Base-by-base conservation (phyloP, 2,888 invertebrate species). In the Vesta saturnalis region DNA sequence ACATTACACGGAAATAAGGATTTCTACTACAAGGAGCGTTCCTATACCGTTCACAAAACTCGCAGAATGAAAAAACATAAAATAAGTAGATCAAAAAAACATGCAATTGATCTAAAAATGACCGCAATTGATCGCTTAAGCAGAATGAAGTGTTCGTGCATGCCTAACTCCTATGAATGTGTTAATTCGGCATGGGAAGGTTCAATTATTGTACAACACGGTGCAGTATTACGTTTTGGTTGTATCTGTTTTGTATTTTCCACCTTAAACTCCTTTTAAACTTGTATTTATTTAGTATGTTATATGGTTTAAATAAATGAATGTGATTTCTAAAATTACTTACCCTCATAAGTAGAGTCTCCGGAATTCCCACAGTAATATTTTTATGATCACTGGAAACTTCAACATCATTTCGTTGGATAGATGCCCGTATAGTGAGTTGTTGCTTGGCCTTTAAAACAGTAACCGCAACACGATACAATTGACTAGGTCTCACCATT, bases 401-500 rank as follows among this genome's bases (percentile, higher is more conserved):
- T 83, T 96, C 96, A 0, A 96, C 94, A 0, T 95, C 94, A 80
- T 96, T 93, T 75, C 95, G 89, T 71, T 94, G 93, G 72, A 97
- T 94, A 59, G 97, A 94, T 0, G 96, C 93, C 70, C 95, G 88
- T 0, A 97, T 92, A 1, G 92, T 93, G 81, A 97, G 90, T 30
- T 94, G 93, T 69, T 92, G 86, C 60, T 91, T 90, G 5, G 94
- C 91, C 79, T 91, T 89, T 23, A 97, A 85, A 35, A 97, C 91
- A 62, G 93, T 93, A 0, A 94, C 96, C 0, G 93, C 92, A 4
- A 97, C 91, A 78, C 94, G 91, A 83, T 96, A 96, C 63, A 97
- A 90, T 78, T 96, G 94, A 0, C 94, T 95, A 0, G 98, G 97
- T 2, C 97, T 89, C 10, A 98, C 93, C 89, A 94, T 92, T 74